Evolutionary conservation across 2,888 invertebrate genomes (phyloP), one percentile per base, ranked within the genome.

Genomic region (Hypomecis atomaria): DNA sequence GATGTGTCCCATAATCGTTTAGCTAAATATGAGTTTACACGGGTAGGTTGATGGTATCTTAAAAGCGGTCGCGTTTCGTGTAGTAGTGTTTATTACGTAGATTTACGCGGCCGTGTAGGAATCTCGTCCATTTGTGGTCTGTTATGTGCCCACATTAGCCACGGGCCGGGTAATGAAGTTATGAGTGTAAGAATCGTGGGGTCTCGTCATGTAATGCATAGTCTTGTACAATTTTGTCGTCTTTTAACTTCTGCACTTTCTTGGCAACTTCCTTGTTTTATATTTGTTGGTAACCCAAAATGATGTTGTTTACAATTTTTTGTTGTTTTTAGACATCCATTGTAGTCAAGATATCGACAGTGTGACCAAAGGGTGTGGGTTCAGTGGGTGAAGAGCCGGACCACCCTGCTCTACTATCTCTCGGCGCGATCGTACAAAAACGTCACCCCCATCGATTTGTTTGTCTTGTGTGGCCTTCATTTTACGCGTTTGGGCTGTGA

Each of bases 401-500:
- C 91, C 91, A 91, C 91, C 90, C 89, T 77, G 84, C 65, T 66
- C 64, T 71, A 62, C 74, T 86, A 89, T 89, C 89, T 84, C 67
- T 72, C 72, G 79, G 70, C 76, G 84, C 79, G 83, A 89, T 89
- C 88, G 83, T 70, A 88, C 77, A 89, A 90, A 89, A 90, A 88
- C 85, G 72, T 79, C 82, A 82, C 84, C 83, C 83, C 80, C 78
- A 85, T 85, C 81, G 85, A 86, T 86, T 81, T 85, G 78, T 87
- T 88, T 87, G 81, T 81, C 85, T 84, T 87, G 87, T 89, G 89
- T 89, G 88, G 90, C 87, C 89, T 83, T 85, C 78, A 85, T 86
- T 89, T 86, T 78, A 89, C 85, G 86, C 83, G 82, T 69, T 78
- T 83, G 72, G 69, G 70, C 78, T 79, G 78, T 82, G 80, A 81